Evolutionary conservation across 1,140 invertebrate species (phyloP), one percentile per base, ranked within the genome.

Genomic region (Drosophila nasuta): DNA sequence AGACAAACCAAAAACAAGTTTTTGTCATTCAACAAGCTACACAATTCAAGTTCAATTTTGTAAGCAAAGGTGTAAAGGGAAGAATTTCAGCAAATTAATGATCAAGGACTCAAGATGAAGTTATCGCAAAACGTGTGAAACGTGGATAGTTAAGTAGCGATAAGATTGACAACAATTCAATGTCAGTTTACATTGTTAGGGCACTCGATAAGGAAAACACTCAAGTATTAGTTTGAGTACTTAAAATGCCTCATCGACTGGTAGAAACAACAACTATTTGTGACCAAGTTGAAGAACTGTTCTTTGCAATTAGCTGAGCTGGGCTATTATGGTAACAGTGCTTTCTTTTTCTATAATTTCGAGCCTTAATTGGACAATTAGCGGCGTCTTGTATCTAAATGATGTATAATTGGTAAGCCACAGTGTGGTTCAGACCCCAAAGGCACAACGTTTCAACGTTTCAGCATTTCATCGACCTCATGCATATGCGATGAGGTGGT

Each of bases 401-500:
- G 56, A 46, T 28, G 48, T 48, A 56, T 66, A 72, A 75, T 71
- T 75, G 51, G 64, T 58, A 30, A 43, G 10, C 28, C 15, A n/a
- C 35, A 11, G 2, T 48, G 25, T 13, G 41, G 41, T 43, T n/a
- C 11, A 13, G 6, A 2, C 17, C 15, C 54, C 25, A 56, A 45
- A 58, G 62, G 25, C 56, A 60, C 20, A 13, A 38, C 35, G 35
- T 35, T 35, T 35, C 33, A 28, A 17, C 41, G 1, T 65, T 56
- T 25, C 38, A 62, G n/a, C 58, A 17, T 41, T 33, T 38, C 35
- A 38, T 38, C 49, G 20, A 65, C n/a, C 62, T 66, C 69, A 76
- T 76, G 69, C 62, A 76, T 76, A 76, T 72, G 74, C 69, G 49
- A 76, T 76, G 60, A 76, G 41, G 11, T 11, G 73, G 17, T 48